phyloP scores from a whole-genome alignment of 2,888 invertebrate genomes.

The Plebejus anna region DNA sequence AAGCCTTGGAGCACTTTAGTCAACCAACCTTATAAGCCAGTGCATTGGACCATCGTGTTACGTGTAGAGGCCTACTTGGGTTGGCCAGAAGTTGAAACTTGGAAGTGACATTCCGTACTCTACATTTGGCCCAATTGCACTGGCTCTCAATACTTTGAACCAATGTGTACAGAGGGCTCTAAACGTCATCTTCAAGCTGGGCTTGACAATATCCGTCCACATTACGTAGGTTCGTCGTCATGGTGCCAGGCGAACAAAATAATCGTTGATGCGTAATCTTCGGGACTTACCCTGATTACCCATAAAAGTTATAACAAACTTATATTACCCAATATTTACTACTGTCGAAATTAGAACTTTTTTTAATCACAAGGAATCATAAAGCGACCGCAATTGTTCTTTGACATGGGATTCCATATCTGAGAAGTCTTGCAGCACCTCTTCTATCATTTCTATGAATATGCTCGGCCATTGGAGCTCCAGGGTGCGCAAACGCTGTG shows the following conservation, averaged over 20 bases:
- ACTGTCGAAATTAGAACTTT: background rate
- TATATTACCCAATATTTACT: background rate
- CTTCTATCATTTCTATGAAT: conserved; percentile 87
- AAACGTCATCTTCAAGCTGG: too few species aligned
- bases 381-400: conserved; percentile 79
- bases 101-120: too few species aligned
- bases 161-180: too few species aligned
- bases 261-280: background rate
- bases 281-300: background rate
- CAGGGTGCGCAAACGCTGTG: conserved; percentile 86
- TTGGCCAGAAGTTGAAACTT: too few species aligned
- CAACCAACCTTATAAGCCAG: too few species aligned
- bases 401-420: conserved; percentile 90
- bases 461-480: conserved; percentile 89
- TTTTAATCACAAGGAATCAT: conserved; percentile 53
- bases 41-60: too few species aligned
- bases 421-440: conserved; percentile 89
- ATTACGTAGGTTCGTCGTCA: background rate
- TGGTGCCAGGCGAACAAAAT: too few species aligned
- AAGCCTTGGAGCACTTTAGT: too few species aligned
- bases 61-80: too few species aligned
- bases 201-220: too few species aligned
- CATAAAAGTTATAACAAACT: background rate
- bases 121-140: too few species aligned
- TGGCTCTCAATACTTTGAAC: too few species aligned